A percentile compares a stretch with the other conserved stretches of the same genome.
These are phyloP conservation scores for Chrysomela aeneicollis DNA, from an alignment of 2,888 invertebrate genomes.

Conservation along the genomic window DNA sequence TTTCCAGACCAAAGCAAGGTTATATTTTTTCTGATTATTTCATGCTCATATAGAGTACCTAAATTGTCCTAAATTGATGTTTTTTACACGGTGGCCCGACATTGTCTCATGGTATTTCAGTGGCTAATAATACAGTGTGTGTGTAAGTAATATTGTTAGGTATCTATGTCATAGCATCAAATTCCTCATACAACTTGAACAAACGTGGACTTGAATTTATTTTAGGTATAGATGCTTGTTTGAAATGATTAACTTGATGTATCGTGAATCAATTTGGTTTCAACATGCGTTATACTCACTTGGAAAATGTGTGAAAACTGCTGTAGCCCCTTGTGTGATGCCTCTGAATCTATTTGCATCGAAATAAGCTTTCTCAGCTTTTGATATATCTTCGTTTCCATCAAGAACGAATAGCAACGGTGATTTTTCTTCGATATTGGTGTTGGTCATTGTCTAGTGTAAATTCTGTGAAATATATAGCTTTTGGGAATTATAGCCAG, in stretches of 20 bases:
- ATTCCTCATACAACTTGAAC: no score
- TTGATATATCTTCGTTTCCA: conserved; percentile 45
- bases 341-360: conserved; percentile 55
- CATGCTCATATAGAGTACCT: not conserved
- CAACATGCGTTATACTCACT: conserved; percentile 49
- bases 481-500: not conserved
- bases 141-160: no score
- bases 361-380: conserved; percentile 49
- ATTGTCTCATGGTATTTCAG: no score
- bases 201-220: no score
- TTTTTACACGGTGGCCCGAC: no score
- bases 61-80: not conserved
- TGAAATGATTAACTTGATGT: no score
- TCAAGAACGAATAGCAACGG: conserved; percentile 57
- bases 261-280: not conserved
- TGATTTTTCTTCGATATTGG: conserved; percentile 54
- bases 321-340: conserved; percentile 56
- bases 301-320: conserved; percentile 60
- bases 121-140: no score
- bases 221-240: no score
- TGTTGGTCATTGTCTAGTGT: conserved; percentile 32
- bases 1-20: not conserved
- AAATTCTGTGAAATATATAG: not conserved
- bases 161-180: no score
- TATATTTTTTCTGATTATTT: not conserved